Evolutionary conservation across 2,888 invertebrate genomes (phyloP), one percentile per base, ranked within the genome.

Genomic region (Drosophila flavopinicola): DNA sequence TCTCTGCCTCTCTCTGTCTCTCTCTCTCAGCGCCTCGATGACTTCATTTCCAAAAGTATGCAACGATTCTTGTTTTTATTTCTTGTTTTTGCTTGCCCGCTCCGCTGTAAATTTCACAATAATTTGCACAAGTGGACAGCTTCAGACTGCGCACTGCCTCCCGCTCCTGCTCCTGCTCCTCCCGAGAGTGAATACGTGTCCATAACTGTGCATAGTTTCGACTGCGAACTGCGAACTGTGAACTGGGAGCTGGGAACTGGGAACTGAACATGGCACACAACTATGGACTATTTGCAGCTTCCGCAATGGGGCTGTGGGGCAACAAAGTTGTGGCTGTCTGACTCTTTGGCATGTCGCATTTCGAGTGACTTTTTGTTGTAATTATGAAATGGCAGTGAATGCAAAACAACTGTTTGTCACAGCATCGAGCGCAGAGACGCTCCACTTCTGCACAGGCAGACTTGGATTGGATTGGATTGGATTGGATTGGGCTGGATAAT

Each of bases 1-100:
- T 17, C 30, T 15, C 29, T 30, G 25, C 7, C 29, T 15, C 13
- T 13, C 7, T 2, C 44, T 44, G 37, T 45, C 38, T 52, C 60
- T 60, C 54, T 71, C 64, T 73, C 76, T 74, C 74, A 76, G 66
- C 67, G 65, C 71, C 69, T 79, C 88, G 82, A 89, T 88, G 86
- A 88, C 88, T 88, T 85, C 82, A 88, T 89, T 88, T 86, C 78
- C 79, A 65, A 78, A 85, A 82, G 82, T 75, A 78, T 79, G 80
- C 79, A 75, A 73, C 78, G 80, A 33, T 70, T 71, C 54, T n/a
- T 38, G 23, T 30, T 25, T 27, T 6, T 27, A 7, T n/a, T 20
- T 29, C 35, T 44, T 42, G 15, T 54, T 56, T 51, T 42, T 41
- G 38, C 23, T 37, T 57, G 41, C 29, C 35, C 47, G 33, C 29